These are phyloP conservation scores for Sandelia bainsii DNA, from an alignment of 2,797 vertebrate genomes.

Conservation along the genomic window DNA sequence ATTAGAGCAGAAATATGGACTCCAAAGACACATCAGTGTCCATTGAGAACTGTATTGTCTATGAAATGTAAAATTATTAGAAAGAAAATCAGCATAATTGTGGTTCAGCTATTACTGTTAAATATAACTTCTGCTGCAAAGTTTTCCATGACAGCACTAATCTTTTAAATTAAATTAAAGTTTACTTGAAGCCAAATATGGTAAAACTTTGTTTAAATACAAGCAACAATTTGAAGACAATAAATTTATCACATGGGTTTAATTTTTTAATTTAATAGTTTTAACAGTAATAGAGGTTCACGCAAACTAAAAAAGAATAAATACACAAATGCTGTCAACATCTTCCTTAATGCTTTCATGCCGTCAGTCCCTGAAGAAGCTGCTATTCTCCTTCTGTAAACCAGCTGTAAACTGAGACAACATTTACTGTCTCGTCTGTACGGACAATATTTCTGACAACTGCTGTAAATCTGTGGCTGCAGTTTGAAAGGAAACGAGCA, in stretches of 20 bases:
- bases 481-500: constrained; percentile 48
- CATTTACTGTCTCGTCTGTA: constrained; percentile 47
- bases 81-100: background rate
- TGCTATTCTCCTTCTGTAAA: constrained; percentile 38
- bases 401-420: constrained; percentile 62
- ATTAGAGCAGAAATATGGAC: constrained; percentile 26
- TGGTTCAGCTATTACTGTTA: too few species aligned
- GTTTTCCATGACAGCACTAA: background rate
- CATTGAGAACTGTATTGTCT: background rate
- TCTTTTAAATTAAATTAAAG: background rate
- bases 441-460: constrained; percentile 53
- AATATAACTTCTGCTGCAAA: too few species aligned
- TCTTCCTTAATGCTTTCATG: background rate
- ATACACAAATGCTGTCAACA: constrained; percentile 2
- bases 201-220: background rate
- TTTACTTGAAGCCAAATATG: background rate
- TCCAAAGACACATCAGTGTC: background rate
- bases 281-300: background rate
- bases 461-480: constrained; percentile 69
- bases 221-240: too few species aligned
- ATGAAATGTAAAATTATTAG: background rate
- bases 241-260: too few species aligned
- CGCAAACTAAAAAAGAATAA: background rate
- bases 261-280: background rate
- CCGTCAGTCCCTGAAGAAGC: constrained; percentile 19